Conservation (phyloP, 2,113 vertebrate species). For the Gavia stellata region DNA sequence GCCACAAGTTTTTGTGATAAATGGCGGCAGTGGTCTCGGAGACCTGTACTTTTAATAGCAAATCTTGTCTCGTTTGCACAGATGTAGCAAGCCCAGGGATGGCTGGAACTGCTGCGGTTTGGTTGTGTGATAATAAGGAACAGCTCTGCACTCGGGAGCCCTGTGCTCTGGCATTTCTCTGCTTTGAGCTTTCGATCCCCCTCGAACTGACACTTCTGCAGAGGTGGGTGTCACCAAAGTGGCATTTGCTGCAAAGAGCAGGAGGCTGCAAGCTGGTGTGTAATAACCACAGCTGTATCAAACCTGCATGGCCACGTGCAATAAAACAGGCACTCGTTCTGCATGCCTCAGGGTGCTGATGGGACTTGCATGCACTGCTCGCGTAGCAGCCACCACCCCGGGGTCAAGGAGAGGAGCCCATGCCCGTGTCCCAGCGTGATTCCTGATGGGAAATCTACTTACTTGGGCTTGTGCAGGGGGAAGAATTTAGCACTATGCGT, state of each 20-base stretch:
- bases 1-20: background rate
- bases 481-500: background rate
- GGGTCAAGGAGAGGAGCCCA: background rate
- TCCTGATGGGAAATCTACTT: background rate
- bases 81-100: background rate
- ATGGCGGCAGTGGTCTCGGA: background rate
- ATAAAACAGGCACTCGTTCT: background rate
- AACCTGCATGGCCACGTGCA: accelerated
- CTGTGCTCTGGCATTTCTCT: background rate
- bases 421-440: accelerated
- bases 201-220: background rate
- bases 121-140: background rate
- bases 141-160: background rate
- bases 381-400: background rate
- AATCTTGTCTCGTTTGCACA: background rate
- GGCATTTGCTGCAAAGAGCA: background rate
- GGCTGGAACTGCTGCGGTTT: background rate
- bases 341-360: accelerated
- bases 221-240: background rate
- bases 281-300: background rate
- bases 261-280: background rate
- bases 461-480: background rate
- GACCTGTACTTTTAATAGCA: background rate
- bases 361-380: background rate
- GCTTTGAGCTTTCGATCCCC: background rate